Conservation (phyloP, 2,888 invertebrate species). For the Oxycera nigricornis region DNA sequence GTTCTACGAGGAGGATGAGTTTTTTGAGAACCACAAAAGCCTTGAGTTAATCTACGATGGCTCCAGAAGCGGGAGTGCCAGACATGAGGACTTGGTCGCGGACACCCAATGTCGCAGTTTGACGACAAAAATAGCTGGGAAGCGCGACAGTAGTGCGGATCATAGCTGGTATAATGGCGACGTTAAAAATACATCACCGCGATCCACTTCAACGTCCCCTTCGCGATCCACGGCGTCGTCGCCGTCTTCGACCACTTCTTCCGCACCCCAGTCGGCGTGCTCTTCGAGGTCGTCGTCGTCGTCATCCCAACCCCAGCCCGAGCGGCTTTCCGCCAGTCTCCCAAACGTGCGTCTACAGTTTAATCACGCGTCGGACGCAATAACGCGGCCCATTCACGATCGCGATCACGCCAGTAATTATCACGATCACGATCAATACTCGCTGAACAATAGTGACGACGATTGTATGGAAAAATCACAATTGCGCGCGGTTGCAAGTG, state of each 20-base stretch:
- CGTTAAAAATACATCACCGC: slow-evolving; percentile 50
- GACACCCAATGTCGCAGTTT: not conserved
- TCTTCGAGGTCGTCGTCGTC: slow-evolving; percentile 52
- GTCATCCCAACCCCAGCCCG: slow-evolving; percentile 42
- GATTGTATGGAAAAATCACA: slow-evolving; percentile 34
- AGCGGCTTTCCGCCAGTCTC: slow-evolving; percentile 54
- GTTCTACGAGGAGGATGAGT: slow-evolving; percentile 60
- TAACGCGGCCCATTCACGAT: not conserved
- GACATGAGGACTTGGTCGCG: slow-evolving; percentile 1
- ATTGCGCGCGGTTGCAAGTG: slow-evolving; percentile 62
- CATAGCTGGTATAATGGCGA: slow-evolving; percentile 37
- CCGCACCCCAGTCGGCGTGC: slow-evolving; percentile 54
- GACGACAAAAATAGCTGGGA: slow-evolving; percentile 47
- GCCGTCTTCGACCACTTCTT: slow-evolving; percentile 44
- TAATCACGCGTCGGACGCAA: slow-evolving; percentile 40
- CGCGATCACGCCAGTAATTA: slow-evolving; percentile 24
- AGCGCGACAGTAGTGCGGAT: slow-evolving; percentile 38
- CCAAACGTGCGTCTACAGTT: slow-evolving; percentile 56
- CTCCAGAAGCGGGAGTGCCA: not conserved
- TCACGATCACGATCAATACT: slow-evolving; percentile 12
- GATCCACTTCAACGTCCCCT: slow-evolving; percentile 54
- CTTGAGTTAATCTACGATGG: slow-evolving; percentile 49
- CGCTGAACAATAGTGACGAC: not conserved
- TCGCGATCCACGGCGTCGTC: slow-evolving; percentile 50
- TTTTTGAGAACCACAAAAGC: slow-evolving; percentile 50